Evolutionary conservation across 2,113 vertebrate genomes (phyloP).

Genomic region (Takifugu flavidus): DNA sequence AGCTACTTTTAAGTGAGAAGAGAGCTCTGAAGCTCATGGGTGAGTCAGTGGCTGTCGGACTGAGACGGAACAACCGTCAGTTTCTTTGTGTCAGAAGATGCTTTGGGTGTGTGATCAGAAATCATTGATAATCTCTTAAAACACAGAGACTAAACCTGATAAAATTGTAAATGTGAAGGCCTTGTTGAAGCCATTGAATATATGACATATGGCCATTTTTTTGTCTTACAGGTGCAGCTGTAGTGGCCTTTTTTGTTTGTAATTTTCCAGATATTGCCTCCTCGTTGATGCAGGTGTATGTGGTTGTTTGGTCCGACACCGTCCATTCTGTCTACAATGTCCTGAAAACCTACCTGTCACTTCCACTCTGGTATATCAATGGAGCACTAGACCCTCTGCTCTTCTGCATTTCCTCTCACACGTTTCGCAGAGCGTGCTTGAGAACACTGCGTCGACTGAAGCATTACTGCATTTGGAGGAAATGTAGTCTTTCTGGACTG

Average conservation of each 20-base stretch:
- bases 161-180: not conserved
- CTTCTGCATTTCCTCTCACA: slow-evolving; percentile 77
- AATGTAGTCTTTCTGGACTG: slow-evolving; percentile 4
- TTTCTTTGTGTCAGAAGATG: too few species aligned
- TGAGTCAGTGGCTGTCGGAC: slow-evolving; percentile 32
- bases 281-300: slow-evolving; percentile 77
- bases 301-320: slow-evolving; percentile 68
- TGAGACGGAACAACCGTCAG: too few species aligned
- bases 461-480: slow-evolving; percentile 30
- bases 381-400: slow-evolving; percentile 76
- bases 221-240: slow-evolving; percentile 67
- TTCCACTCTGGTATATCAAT: slow-evolving; percentile 79
- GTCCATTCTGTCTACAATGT: slow-evolving; percentile 69
- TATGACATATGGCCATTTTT: not conserved
- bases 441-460: slow-evolving; percentile 60
- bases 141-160: too few species aligned
- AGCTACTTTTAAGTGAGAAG: slow-evolving; percentile 69
- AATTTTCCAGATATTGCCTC: slow-evolving; percentile 79
- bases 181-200: not conserved
- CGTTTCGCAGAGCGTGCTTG: slow-evolving; percentile 73
- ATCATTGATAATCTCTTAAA: too few species aligned
- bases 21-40: slow-evolving; percentile 76
- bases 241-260: slow-evolving; percentile 75
- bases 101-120: too few species aligned
- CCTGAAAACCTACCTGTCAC: slow-evolving; percentile 74